Conservation (phyloP, 2,888 invertebrate genomes). For the Lamellibrachia satsuma region DNA sequence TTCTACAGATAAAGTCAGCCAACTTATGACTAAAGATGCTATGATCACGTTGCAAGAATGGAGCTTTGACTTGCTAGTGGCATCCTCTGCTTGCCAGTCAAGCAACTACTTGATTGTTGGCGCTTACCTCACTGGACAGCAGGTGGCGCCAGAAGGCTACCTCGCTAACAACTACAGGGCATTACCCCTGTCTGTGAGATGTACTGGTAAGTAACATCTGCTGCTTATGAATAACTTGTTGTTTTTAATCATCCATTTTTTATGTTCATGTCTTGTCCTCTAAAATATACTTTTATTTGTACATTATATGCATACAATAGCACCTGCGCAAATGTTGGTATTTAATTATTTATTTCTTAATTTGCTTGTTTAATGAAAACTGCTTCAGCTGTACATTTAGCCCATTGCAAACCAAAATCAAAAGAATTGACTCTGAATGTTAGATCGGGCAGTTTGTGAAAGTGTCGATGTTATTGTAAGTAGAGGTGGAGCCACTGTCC, state of each 20-base stretch:
- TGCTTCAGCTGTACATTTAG: too few relatives aligned
- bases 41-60: background rate
- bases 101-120: background rate
- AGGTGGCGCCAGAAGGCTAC: background rate
- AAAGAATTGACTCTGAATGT: too few relatives aligned
- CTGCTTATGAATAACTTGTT: background rate
- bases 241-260: background rate
- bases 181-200: background rate
- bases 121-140: background rate
- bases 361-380: too few relatives aligned
- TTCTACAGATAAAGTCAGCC: background rate
- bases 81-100: background rate
- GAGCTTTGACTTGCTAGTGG: background rate
- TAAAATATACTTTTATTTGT: background rate
- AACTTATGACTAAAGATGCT: background rate
- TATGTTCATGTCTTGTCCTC: background rate
- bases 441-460: too few relatives aligned
- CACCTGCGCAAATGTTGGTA: background rate
- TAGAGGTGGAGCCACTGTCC: too few relatives aligned
- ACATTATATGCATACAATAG: background rate
- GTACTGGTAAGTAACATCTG: background rate
- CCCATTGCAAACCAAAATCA: too few relatives aligned
- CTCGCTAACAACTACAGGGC: background rate
- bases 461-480: too few relatives aligned
- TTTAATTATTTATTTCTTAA: background rate